phyloP scores from a whole-genome alignment of 2,888 invertebrate genomes.

The Chrysomela aeneicollis region DNA sequence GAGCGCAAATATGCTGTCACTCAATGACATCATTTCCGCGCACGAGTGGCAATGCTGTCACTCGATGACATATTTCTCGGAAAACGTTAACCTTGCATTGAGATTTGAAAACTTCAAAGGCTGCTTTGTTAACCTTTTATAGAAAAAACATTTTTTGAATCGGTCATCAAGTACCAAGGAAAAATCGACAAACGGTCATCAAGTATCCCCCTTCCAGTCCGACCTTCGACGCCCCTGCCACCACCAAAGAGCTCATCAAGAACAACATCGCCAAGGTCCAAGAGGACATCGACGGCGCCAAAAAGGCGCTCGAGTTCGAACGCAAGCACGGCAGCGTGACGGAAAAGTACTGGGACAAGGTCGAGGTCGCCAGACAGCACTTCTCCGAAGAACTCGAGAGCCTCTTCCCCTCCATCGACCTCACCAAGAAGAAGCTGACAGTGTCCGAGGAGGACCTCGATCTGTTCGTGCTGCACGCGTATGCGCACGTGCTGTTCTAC shows the following conservation, averaged over 20 bases:
- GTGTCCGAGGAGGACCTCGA: slow-evolving; percentile 65
- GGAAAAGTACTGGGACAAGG: slow-evolving; percentile 85
- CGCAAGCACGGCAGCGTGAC: slow-evolving; percentile 69
- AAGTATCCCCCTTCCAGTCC: slow-evolving; percentile 39
- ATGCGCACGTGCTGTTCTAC: slow-evolving; percentile 76
- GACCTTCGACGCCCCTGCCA: slow-evolving; percentile 57
- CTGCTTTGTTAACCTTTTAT: too few species aligned
- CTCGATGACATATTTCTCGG: too few species aligned
- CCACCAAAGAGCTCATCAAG: slow-evolving; percentile 63
- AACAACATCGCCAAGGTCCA: slow-evolving; percentile 65
- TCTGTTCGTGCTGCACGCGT: slow-evolving; percentile 80
- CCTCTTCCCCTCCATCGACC: slow-evolving; percentile 76
- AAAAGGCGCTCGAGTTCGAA: slow-evolving; percentile 67
- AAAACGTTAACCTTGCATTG: too few species aligned
- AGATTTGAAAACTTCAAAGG: too few species aligned
- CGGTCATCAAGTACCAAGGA: too few species aligned
- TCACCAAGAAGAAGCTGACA: slow-evolving; percentile 70
- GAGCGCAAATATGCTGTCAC: too few species aligned
- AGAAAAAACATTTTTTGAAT: too few species aligned
- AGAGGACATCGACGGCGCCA: slow-evolving; percentile 68
- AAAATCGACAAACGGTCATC: too few species aligned
- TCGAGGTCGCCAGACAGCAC: slow-evolving; percentile 68
- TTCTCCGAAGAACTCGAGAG: slow-evolving; percentile 73
- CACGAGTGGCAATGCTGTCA: too few species aligned
- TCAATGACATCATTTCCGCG: too few species aligned